These are phyloP conservation scores for Gila robusta DNA, from an alignment of 2,797 vertebrate species.

Conservation along the genomic window DNA sequence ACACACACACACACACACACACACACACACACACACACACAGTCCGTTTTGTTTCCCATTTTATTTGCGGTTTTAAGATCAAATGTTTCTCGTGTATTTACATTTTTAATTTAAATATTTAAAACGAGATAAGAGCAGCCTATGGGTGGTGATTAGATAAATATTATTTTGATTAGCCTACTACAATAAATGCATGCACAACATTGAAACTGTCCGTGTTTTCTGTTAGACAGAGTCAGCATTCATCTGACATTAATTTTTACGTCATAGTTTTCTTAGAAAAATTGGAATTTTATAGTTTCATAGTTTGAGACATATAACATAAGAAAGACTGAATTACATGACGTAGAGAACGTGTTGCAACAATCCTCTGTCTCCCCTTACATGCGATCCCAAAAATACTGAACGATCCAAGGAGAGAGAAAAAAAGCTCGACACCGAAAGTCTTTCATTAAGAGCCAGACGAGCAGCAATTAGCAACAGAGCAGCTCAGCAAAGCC, in stretches of 20 bases:
- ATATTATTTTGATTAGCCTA: not conserved
- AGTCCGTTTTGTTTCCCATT: not conserved
- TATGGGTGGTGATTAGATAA: not conserved
- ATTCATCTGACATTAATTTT: not conserved
- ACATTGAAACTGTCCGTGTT: not conserved
- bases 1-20: not conserved
- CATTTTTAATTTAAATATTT: not conserved
- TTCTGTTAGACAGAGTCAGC: not conserved
- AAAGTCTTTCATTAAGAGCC: slow-evolving; percentile 68
- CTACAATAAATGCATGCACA: not conserved
- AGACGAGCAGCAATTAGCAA: slow-evolving; percentile 82
- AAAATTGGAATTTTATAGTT: not conserved
- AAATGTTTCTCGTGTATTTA: not conserved
- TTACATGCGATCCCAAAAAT: not conserved
- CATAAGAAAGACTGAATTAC: not conserved
- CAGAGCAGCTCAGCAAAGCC: slow-evolving; percentile 78
- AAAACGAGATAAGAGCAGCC: not conserved
- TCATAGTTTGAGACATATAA: not conserved
- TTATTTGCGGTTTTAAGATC: not conserved
- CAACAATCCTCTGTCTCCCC: not conserved
- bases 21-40: not conserved
- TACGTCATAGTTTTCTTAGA: not conserved
- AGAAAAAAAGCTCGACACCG: slow-evolving; percentile 16
- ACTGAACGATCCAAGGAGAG: slow-evolving; percentile 1
- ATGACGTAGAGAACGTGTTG: not conserved